A percentile compares a stretch with the other conserved stretches of the same genome.
These are phyloP conservation scores for Pyrocoelia pectoralis DNA, from an alignment of 2,888 invertebrate genomes.

Conservation along the genomic window DNA sequence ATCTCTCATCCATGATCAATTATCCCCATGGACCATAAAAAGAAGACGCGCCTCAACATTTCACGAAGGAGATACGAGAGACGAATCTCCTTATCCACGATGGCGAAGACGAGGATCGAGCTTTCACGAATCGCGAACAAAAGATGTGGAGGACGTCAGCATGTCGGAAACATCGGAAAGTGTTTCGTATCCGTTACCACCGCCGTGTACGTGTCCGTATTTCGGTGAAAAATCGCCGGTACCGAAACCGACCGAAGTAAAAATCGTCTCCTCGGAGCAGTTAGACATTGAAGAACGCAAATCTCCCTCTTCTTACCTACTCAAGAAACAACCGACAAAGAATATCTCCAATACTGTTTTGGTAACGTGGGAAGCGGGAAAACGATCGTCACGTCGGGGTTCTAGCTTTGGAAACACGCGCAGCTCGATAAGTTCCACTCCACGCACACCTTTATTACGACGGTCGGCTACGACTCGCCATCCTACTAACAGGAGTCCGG, in stretches of 20 bases:
- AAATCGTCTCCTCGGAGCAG: constrained; percentile 58
- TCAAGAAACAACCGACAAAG: constrained; percentile 36
- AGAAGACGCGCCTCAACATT: constrained; percentile 62
- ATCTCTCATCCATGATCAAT: constrained; percentile 50
- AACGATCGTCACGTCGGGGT: constrained; percentile 65
- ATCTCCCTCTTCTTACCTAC: constrained; percentile 61
- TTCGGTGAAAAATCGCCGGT: constrained; percentile 70
- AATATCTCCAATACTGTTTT: constrained; percentile 58
- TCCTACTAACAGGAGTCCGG: constrained; percentile 56
- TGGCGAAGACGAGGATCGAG: constrained; percentile 60
- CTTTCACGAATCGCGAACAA: constrained; percentile 59
- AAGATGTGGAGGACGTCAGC: constrained; percentile 52
- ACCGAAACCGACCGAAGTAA: constrained; percentile 62
- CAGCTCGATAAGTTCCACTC: constrained; percentile 65
- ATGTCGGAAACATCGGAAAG: constrained; percentile 46
- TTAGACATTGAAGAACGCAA: constrained; percentile 51
- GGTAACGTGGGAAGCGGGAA: constrained; percentile 74
- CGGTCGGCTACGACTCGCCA: constrained; percentile 70
- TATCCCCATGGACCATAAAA: constrained; percentile 48
- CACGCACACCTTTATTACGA: constrained; percentile 61
- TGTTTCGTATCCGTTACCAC: constrained; percentile 67
- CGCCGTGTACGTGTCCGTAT: constrained; percentile 83
- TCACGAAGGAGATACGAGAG: constrained; percentile 60
- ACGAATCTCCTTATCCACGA: constrained; percentile 56
- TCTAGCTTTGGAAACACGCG: constrained; percentile 76